phyloP scores from a whole-genome alignment of 2,113 vertebrate species.

The Alligator mississippiensis region DNA sequence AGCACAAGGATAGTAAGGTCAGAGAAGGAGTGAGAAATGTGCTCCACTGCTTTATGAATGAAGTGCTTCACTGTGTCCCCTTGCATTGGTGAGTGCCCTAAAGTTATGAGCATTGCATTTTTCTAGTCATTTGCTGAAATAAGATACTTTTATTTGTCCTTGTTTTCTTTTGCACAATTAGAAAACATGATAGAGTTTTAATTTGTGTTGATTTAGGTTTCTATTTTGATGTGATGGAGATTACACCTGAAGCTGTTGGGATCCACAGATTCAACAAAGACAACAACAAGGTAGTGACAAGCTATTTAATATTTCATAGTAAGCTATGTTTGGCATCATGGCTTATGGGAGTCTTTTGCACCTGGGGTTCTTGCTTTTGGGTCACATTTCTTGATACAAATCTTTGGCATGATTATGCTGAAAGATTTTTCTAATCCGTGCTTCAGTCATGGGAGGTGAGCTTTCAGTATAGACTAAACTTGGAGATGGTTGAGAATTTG shows the following conservation, averaged over 20 bases:
- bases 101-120: not conserved
- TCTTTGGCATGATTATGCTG: not conserved
- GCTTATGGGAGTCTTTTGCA: not conserved
- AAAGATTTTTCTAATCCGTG: not conserved
- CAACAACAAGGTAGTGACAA: conserved; percentile 79
- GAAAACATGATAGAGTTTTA: conserved; percentile 6
- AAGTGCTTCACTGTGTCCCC: not conserved
- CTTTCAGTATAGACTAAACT: not conserved
- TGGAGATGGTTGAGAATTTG: not conserved
- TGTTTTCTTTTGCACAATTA: not conserved
- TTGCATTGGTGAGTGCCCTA: not conserved
- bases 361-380: not conserved
- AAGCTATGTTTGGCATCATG: not conserved
- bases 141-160: not conserved
- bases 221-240: conserved; percentile 95
- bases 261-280: conserved; percentile 85
- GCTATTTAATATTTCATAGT: not conserved
- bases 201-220: conserved; percentile 78
- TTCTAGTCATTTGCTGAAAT: not conserved
- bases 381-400: not conserved
- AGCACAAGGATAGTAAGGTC: too few species aligned
- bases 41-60: not conserved
- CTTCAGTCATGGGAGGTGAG: not conserved
- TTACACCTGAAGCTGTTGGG: conserved; percentile 88
- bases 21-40: too few species aligned